These are phyloP conservation scores for Ceryle rudis DNA, from an alignment of 2,797 vertebrate genomes.

Conservation along the genomic window DNA sequence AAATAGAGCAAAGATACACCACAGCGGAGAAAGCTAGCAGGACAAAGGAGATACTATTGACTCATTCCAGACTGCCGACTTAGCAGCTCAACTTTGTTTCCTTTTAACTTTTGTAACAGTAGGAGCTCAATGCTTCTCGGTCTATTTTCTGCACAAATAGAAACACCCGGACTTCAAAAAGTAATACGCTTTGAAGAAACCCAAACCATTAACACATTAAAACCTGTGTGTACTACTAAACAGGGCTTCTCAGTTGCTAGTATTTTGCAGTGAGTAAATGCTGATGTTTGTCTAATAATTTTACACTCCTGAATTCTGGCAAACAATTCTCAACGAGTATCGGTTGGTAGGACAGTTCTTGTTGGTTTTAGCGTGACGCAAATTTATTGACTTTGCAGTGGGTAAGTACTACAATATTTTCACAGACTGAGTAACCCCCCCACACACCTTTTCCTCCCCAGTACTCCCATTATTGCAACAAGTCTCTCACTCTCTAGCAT, in stretches of 20 bases:
- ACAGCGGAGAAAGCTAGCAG: conserved; percentile 12
- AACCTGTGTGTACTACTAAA: not conserved
- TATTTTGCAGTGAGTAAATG: not conserved
- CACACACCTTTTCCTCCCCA: no score
- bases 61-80: conserved; percentile 73
- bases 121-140: conserved; percentile 64
- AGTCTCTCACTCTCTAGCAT: not conserved
- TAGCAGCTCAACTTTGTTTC: conserved; percentile 69
- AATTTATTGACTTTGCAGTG: conserved; percentile 8
- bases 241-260: not conserved
- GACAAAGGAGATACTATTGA: conserved; percentile 78
- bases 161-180: conserved; percentile 69
- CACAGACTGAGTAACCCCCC: not conserved
- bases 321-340: not conserved
- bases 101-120: conserved; percentile 75
- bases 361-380: not conserved
- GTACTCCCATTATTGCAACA: not conserved
- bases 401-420: conserved; percentile 34
- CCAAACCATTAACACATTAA: conserved; percentile 34
- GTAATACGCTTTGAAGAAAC: conserved; percentile 47
- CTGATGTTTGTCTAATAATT: not conserved
- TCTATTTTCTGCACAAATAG: conserved; percentile 60
- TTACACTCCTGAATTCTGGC: not conserved
- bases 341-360: not conserved
- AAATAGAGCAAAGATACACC: conserved; percentile 63